phyloP scores from a whole-genome alignment of 2,888 invertebrate species.

The Ophion ventricosus region DNA sequence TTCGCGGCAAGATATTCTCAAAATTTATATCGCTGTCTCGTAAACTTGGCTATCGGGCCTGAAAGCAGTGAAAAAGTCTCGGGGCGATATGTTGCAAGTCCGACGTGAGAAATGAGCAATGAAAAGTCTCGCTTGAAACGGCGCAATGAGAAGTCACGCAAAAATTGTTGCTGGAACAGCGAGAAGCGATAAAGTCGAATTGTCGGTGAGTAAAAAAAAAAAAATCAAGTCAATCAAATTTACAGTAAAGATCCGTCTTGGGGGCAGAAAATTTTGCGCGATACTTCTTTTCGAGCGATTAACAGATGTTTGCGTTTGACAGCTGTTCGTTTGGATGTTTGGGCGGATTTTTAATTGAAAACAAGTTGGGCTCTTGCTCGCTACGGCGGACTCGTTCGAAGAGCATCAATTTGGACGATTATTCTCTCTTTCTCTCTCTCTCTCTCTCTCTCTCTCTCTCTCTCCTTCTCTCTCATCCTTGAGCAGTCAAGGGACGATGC shows the following conservation, averaged over 20 bases:
- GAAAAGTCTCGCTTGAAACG: background rate
- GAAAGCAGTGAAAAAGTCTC: background rate
- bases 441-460: constrained; percentile 67
- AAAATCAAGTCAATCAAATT: background rate
- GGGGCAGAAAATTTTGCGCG: background rate
- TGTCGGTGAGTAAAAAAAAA: background rate
- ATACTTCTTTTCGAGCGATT: background rate
- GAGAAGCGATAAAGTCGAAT: background rate
- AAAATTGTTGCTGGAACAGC: constrained; percentile 16
- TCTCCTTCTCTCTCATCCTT: constrained; percentile 19
- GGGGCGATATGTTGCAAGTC: constrained; percentile 56
- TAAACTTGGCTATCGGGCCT: constrained; percentile 6
- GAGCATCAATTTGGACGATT: constrained; percentile 56
- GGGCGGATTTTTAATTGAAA: constrained; percentile 77
- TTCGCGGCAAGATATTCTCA: constrained; percentile 7
- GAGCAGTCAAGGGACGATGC: constrained; percentile 46
- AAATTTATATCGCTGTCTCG: constrained; percentile 22
- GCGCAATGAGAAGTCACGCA: constrained; percentile 35
- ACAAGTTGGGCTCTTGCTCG: constrained; percentile 71
- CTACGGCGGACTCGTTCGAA: constrained; percentile 28
- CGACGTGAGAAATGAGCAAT: constrained; percentile 51
- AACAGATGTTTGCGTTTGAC: constrained; percentile 71
- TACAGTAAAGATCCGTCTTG: background rate
- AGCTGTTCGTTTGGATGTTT: constrained; percentile 74
- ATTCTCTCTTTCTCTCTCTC: constrained; percentile 66